A percentile compares a stretch with the other conserved stretches of the same genome.
Evolutionary conservation across 2,888 invertebrate genomes (phyloP).

Genomic region (Ctenicera cuprea): DNA sequence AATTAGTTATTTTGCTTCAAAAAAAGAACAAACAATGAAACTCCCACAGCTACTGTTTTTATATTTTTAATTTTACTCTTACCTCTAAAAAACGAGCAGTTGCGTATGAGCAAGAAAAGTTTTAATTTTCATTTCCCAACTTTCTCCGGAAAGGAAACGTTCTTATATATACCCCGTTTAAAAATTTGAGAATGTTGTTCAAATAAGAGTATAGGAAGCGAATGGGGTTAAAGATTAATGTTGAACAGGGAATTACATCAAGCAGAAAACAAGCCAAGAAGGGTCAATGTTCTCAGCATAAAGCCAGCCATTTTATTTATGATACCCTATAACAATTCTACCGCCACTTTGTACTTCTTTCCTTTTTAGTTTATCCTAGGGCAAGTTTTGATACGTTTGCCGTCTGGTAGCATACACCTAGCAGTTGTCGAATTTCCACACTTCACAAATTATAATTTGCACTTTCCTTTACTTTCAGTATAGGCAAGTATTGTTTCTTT

Average conservation of each 20-base stretch:
- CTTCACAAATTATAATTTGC: constrained; percentile 20
- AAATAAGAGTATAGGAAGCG: constrained; percentile 33
- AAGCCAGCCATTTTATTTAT: constrained; percentile 49
- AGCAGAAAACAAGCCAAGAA: constrained; percentile 49
- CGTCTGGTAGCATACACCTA: neutral
- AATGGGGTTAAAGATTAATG: constrained; percentile 48
- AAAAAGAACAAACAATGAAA: neutral
- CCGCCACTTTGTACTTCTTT: constrained; percentile 42
- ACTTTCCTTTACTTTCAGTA: neutral
- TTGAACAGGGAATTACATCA: constrained; percentile 46
- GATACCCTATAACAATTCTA: constrained; percentile 46
- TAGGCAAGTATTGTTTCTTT: too few species aligned
- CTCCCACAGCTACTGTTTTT: neutral
- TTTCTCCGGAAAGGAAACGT: constrained; percentile 4
- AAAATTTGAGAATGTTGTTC: constrained; percentile 42
- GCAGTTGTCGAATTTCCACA: constrained; percentile 12
- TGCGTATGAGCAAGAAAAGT: neutral
- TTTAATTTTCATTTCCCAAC: constrained; percentile 18
- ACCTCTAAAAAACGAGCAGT: neutral
- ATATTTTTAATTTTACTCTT: constrained; percentile 3
- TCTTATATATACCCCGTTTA: constrained; percentile 15
- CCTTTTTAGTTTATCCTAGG: constrained; percentile 29
- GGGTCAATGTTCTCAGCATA: constrained; percentile 49
- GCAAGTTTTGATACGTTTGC: constrained; percentile 28
- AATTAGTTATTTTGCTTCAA: constrained; percentile 16